These are phyloP conservation scores for Patella caerulea DNA, from an alignment of 2,888 invertebrate species.

Conservation along the genomic window DNA sequence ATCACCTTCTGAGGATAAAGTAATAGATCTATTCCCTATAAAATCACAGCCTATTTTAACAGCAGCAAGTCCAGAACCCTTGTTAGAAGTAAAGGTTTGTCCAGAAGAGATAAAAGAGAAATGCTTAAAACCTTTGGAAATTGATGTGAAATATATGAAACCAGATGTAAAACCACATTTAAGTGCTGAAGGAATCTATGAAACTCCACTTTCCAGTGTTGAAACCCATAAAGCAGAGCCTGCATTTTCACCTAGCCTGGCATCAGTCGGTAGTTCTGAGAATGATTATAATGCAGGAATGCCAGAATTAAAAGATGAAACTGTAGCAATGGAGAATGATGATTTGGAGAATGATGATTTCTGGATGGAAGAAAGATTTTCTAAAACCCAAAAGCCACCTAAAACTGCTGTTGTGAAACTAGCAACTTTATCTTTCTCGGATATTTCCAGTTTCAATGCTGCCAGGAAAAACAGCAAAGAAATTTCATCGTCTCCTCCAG, in stretches of 20 bases:
- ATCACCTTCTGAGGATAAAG: conserved; percentile 53
- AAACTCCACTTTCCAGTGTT: conserved; percentile 39
- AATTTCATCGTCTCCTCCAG: conserved; percentile 38
- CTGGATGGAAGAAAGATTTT: conserved; percentile 8
- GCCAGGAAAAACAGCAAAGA: conserved; percentile 7
- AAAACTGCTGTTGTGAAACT: conserved; percentile 49
- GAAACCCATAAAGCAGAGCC: conserved; percentile 30
- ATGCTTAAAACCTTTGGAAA: conserved; percentile 21
- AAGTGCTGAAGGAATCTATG: conserved; percentile 32
- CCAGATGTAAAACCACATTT: conserved; percentile 10
- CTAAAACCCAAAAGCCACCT: conserved; percentile 4
- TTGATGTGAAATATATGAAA: conserved; percentile 11
- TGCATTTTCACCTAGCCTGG: conserved; percentile 17
- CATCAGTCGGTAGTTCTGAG: conserved; percentile 22
- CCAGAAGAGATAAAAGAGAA: conserved; percentile 14
- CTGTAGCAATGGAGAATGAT: background rate
- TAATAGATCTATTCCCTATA: conserved; percentile 8
- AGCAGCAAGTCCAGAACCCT: background rate
- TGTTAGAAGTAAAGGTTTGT: background rate
- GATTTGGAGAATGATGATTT: conserved; percentile 6
- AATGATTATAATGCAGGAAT: conserved; percentile 9
- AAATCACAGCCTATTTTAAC: background rate
- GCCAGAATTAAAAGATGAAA: conserved; percentile 1
- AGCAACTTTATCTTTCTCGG: conserved; percentile 39
- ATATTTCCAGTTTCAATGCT: conserved; percentile 32